Evolutionary conservation across 1,140 invertebrate genomes (phyloP).

Genomic region (Drosophila chauvacae): DNA sequence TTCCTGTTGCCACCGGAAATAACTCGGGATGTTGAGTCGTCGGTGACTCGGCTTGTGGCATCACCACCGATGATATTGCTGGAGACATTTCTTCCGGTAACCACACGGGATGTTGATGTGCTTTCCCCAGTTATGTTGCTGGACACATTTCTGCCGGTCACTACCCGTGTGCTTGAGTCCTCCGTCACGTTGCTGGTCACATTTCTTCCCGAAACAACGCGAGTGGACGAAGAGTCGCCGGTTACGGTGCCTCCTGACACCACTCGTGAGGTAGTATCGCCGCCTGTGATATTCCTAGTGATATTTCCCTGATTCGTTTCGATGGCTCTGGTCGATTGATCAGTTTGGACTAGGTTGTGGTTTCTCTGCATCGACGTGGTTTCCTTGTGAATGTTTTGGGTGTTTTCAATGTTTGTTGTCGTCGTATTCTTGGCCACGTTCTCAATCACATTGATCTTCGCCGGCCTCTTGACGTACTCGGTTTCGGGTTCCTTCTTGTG

Average conservation of each 20-base stretch:
- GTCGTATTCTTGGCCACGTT: slow-evolving; percentile 75
- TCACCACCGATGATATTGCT: slow-evolving; percentile 38
- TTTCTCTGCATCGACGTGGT: slow-evolving; percentile 65
- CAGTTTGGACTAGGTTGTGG: slow-evolving; percentile 57
- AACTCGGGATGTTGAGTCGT: slow-evolving; percentile 14
- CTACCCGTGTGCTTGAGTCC: slow-evolving; percentile 24
- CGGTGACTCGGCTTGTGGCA: slow-evolving; percentile 14
- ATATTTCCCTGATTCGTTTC: slow-evolving; percentile 39
- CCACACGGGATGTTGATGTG: slow-evolving; percentile 21
- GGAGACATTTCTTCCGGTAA: slow-evolving; percentile 19
- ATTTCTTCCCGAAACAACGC: slow-evolving; percentile 20
- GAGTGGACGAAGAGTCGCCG: slow-evolving; percentile 46
- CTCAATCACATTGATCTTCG: slow-evolving; percentile 78
- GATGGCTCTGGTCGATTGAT: slow-evolving; percentile 39
- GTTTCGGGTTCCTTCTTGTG: slow-evolving; percentile 81
- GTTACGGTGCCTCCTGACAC: slow-evolving; percentile 23
- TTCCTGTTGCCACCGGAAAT: slow-evolving; percentile 25
- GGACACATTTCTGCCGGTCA: slow-evolving; percentile 22
- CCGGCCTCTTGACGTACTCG: slow-evolving; percentile 75
- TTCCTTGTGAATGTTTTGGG: slow-evolving; percentile 73
- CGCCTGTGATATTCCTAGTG: slow-evolving; percentile 7
- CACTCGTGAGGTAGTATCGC: slow-evolving; percentile 11
- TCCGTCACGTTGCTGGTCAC: slow-evolving; percentile 36
- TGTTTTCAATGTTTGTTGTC: slow-evolving; percentile 75
- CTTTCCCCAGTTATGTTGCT: slow-evolving; percentile 41